Evolutionary conservation across 1,140 invertebrate genomes (phyloP).

Genomic region (Drosophila pectinifera): DNA sequence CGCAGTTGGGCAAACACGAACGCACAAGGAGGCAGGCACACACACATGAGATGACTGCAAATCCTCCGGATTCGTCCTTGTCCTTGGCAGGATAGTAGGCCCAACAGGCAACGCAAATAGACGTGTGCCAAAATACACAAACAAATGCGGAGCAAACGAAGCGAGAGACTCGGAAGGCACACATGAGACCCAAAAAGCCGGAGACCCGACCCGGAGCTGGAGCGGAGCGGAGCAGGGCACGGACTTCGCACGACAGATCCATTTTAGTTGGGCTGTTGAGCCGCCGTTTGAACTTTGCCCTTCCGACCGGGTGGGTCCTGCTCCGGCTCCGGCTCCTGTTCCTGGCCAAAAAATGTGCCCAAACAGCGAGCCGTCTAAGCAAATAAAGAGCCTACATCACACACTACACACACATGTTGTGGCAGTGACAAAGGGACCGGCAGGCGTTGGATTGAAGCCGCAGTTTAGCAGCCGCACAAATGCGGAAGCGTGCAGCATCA

Average conservation of each 20-base stretch:
- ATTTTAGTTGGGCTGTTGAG: slow-evolving; percentile 43
- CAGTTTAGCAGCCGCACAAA: slow-evolving; percentile 58
- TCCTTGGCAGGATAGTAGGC: slow-evolving; percentile 43
- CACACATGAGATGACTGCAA: slow-evolving; percentile 32
- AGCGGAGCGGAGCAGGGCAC: slow-evolving; percentile 1
- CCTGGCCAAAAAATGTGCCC: slow-evolving; percentile 1
- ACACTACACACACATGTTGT: slow-evolving; percentile 6
- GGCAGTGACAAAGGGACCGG: slow-evolving; percentile 31
- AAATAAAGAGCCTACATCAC: slow-evolving; percentile 30
- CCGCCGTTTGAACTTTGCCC: slow-evolving; percentile 64
- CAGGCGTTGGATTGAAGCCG: slow-evolving; percentile 51
- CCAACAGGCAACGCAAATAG: slow-evolving; percentile 68
- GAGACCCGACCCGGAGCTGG: slow-evolving; percentile 22
- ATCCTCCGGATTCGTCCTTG: slow-evolving; percentile 43
- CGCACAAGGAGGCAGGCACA: slow-evolving; percentile 13
- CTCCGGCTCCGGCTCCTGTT: too few relatives aligned
- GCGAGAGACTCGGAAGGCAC: slow-evolving; percentile 39
- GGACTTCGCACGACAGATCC: slow-evolving; percentile 13
- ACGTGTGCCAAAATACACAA: slow-evolving; percentile 55
- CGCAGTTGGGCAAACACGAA: slow-evolving; percentile 61
- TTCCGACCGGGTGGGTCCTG: slow-evolving; percentile 4
- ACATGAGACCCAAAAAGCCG: slow-evolving; percentile 41
- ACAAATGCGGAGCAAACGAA: slow-evolving; percentile 55
- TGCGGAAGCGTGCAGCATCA: slow-evolving; percentile 51
- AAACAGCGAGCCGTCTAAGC: slow-evolving; percentile 13